phyloP scores from a whole-genome alignment of 2,888 invertebrate genomes.

The Euspilapteryx auroguttella region DNA sequence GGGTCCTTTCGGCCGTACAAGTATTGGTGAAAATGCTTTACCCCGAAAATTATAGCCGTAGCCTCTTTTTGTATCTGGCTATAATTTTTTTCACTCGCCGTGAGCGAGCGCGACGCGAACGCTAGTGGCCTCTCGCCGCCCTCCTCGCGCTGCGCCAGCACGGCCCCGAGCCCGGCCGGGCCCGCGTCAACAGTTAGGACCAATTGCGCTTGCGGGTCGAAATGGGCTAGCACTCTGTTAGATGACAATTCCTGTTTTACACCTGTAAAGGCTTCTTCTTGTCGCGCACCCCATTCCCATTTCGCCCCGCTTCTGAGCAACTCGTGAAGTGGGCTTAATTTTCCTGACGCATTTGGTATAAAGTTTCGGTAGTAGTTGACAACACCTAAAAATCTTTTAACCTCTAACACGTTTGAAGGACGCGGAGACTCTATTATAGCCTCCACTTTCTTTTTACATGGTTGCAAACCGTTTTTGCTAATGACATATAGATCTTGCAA shows the following conservation, averaged over 20 bases:
- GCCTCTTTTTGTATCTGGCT: no score
- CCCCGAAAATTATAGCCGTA: no score
- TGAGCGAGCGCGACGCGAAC: no score
- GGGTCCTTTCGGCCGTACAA: no score
- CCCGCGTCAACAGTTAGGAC: slow-evolving; percentile 1
- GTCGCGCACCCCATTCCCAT: slow-evolving; percentile 6
- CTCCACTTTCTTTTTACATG: slow-evolving; percentile 4
- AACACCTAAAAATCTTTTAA: slow-evolving; percentile 7
- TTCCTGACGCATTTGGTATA: slow-evolving; percentile 6
- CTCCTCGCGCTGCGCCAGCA: no score
- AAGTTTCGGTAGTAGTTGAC: no score
- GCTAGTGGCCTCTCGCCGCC: no score
- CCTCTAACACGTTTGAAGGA: slow-evolving; percentile 4
- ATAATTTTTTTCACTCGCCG: no score
- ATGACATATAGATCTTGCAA: no score
- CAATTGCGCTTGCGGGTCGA: slow-evolving; percentile 1
- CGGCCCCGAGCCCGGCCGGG: no score
- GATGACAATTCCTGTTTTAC: slow-evolving; percentile 5
- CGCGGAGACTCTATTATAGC: slow-evolving; percentile 5
- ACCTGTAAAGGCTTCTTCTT: slow-evolving; percentile 2
- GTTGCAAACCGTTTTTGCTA: slow-evolving; percentile 6
- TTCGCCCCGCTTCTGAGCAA: slow-evolving; percentile 5
- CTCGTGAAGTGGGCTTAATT: slow-evolving; percentile 5
- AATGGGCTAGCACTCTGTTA: slow-evolving; percentile 7
- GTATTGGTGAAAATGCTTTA: no score